Evolutionary conservation across 2,113 vertebrate species (phyloP).

Genomic region (Phylloscopus trochiloides): DNA sequence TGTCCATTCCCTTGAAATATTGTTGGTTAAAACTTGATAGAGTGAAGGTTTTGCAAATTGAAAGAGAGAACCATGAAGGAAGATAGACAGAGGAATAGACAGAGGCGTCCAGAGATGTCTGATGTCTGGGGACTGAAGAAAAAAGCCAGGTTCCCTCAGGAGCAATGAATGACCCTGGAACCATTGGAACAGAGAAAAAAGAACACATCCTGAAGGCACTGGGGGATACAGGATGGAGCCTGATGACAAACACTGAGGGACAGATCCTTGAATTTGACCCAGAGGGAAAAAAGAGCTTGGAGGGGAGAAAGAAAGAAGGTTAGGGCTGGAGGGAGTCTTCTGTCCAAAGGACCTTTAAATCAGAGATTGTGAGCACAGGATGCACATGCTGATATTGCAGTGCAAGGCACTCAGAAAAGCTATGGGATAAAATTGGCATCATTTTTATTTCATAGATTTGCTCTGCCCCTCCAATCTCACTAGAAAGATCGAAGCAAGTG

Average conservation of each 20-base stretch:
- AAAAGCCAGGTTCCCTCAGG: slow-evolving; percentile 39
- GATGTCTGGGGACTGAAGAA: slow-evolving; percentile 29
- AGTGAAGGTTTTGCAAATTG: slow-evolving; percentile 64
- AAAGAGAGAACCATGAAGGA: slow-evolving; percentile 54
- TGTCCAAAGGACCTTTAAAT: background rate
- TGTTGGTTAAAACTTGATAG: slow-evolving; percentile 51
- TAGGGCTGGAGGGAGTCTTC: background rate
- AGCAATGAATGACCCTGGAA: slow-evolving; percentile 36
- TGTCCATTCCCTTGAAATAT: slow-evolving; percentile 46
- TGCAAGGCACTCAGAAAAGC: background rate
- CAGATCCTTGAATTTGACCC: background rate
- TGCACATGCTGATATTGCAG: background rate
- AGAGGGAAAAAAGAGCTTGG: background rate
- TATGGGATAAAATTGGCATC: background rate
- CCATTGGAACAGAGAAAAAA: slow-evolving; percentile 10
- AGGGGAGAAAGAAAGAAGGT: background rate
- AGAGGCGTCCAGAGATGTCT: slow-evolving; percentile 37
- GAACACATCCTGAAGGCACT: slow-evolving; percentile 44
- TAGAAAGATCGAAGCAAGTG: background rate
- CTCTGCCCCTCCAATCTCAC: background rate
- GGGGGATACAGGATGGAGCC: background rate
- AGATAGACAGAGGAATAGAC: slow-evolving; percentile 50
- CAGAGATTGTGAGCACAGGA: background rate
- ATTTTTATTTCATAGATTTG: background rate
- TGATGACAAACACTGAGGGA: background rate